Evolutionary conservation across 2,113 vertebrate genomes (phyloP), one percentile per base, ranked within the genome.

Genomic region (Actinemys pallida): DNA sequence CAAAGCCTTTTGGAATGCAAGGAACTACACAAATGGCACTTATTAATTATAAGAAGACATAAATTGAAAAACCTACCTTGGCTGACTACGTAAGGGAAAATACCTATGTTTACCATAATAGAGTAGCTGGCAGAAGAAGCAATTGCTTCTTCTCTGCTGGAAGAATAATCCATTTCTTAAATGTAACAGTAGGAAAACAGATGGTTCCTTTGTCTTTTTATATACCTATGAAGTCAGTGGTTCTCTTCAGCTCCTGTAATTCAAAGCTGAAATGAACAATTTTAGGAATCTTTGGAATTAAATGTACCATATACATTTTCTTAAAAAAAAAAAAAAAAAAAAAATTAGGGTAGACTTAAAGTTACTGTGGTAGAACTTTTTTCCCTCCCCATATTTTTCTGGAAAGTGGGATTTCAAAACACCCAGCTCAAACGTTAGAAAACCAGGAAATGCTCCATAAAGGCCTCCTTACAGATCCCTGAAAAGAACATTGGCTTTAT

Each of bases 361-460:
- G 0, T 87, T 87, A 72, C 50, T 87, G 87, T 24, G 22, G 54
- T 81, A 92, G 19, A 87, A 3, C 31, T 79, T 59, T 6, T 90
- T 78, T 85, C 54, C 82, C 17, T 84, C 45, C 17, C 39, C 62
- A 59, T 76, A 93, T 19, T 80, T 88, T 81, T 65, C 20, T 86
- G 11, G 11, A 17, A 83, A 72, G 13, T 87, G 87, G 80, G 89
- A 96, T 86, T 92, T 92, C 45, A 92, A 19, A 94, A 24, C 25
- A 1, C 1, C 22, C 94, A 62, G 57, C 72, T 39, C 27, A 86
- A 35, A 72, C 89, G 19, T 84, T 4, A 6, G 12, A 4, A 6
- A n/a, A 57, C 24, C 75, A 56, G 45, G 84, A 95, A 92, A 81
- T 65, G 29, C 22, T 78, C 39, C 45, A 11, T 92, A 78, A 2